These are phyloP conservation scores for Stegodyphus mimosarum DNA, from an alignment of 1,140 invertebrate species.

Conservation along the genomic window DNA sequence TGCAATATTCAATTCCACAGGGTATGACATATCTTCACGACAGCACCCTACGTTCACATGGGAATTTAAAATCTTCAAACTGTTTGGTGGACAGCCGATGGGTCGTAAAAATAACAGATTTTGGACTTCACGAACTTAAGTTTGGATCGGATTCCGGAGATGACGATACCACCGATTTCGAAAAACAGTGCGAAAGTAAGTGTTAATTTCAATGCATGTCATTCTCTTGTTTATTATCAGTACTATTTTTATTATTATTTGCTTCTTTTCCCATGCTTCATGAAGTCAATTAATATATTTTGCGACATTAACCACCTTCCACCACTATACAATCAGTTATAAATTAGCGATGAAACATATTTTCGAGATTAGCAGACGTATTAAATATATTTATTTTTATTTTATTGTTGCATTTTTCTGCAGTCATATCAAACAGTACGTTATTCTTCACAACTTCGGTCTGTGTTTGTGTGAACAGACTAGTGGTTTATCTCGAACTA, in stretches of 20 bases:
- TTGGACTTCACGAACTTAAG: constrained; percentile 91
- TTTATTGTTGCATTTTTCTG: no score
- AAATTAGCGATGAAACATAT: no score
- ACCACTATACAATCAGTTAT: no score
- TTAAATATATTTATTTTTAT: no score
- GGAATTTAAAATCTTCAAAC: constrained; percentile 97
- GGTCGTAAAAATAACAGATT: constrained; percentile 94
- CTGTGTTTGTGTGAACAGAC: no score
- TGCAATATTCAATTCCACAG: constrained; percentile 17
- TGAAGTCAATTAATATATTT: no score
- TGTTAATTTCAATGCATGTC: constrained; percentile 1
- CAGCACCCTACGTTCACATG: constrained; percentile 86
- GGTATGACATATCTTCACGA: constrained; percentile 95
- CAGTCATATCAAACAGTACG: no score
- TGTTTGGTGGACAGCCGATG: constrained; percentile 91
- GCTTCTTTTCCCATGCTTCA: background rate
- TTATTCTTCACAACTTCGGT: no score
- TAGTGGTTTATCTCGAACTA: no score
- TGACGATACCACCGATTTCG: constrained; percentile 84
- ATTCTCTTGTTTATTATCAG: background rate
- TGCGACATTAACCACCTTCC: no score
- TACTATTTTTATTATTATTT: background rate
- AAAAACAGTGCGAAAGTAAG: constrained; percentile 57
- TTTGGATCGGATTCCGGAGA: constrained; percentile 74
- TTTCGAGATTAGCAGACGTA: no score